Base-by-base conservation (phyloP, 2,888 invertebrate genomes). In the Lathronympha strigana region DNA sequence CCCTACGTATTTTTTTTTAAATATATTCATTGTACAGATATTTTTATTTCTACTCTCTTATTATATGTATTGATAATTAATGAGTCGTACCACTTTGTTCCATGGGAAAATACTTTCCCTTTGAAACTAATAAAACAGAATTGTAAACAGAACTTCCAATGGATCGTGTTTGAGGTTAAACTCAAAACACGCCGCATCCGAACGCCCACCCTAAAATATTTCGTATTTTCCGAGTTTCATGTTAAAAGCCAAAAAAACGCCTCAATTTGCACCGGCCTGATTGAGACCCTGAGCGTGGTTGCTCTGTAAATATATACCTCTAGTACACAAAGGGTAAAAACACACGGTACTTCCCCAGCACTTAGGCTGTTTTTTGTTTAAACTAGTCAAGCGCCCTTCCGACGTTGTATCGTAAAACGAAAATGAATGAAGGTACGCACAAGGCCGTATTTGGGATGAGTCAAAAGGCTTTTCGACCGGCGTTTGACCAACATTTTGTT, bases 401-500 rank as follows among this genome's bases (percentile, higher is more conserved):
- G 13, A 47, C 38, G 47, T 36, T 60, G 64, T 51, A 50, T 53
- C 38, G 66, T 66, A 66, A 61, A 66, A 66, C 54, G 54, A 66
- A 61, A 66, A 66, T 66, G 60, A 54, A 61, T 66, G 47, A 66
- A 61, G 66, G 66, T 36, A 47, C 36, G 33, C 60, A 45, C 45
- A 15, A 17, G 45, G 61, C 19, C 23, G 40, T 17, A 40, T 49
- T 25, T 17, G 43, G n/a, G n/a, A 21, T 11, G 38, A 21, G 17
- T 2, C 15, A 25, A 50, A 55, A 55, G 38, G 25, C 21, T 33
- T 57, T 28, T 47, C 28, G 25, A 51, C 51, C 43, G 38, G 28
- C 61, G 38, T 54, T 49, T 61, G 66, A 61, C 61, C 61, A 60
- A 38, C 61, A 54, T 66, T 57, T 54, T 54, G 66, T 66, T 61